Conservation (phyloP, 2,797 vertebrate genomes). For the Peromyscus aztecus region DNA sequence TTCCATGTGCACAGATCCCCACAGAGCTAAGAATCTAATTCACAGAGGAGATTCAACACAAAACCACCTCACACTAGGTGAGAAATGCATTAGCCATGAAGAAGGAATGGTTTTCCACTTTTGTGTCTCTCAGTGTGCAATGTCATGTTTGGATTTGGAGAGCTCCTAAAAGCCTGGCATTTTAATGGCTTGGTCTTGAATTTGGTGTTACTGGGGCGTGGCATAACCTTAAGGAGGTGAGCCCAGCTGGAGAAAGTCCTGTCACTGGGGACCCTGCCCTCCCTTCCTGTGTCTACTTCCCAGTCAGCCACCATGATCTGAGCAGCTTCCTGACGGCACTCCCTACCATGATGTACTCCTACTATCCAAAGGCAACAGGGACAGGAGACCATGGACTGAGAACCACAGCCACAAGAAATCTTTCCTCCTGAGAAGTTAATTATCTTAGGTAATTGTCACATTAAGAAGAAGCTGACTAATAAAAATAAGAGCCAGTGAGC, state of each 20-base stretch:
- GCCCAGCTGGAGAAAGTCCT: neutral
- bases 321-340: neutral
- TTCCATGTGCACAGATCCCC: fast-evolving
- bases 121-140: neutral
- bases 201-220: neutral
- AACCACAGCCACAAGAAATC: neutral
- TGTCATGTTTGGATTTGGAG: neutral
- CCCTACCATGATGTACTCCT: too few species aligned
- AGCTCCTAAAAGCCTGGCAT: neutral
- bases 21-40: neutral
- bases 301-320: neutral
- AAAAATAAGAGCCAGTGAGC: neutral
- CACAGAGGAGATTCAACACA: neutral
- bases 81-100: too few species aligned
- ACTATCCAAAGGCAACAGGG: neutral
- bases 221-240: neutral
- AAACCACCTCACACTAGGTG: fast-evolving
- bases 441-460: neutral
- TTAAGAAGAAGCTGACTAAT: neutral
- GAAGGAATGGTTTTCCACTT: fast-evolving
- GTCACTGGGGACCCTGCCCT: neutral
- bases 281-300: neutral
- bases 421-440: neutral
- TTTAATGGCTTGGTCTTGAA: neutral
- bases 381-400: neutral